Percentiles rank a stretch among this genome's conserved stretches.
These are phyloP conservation scores for Rotaria socialis DNA, from an alignment of 2,888 invertebrate genomes.

Conservation along the genomic window DNA sequence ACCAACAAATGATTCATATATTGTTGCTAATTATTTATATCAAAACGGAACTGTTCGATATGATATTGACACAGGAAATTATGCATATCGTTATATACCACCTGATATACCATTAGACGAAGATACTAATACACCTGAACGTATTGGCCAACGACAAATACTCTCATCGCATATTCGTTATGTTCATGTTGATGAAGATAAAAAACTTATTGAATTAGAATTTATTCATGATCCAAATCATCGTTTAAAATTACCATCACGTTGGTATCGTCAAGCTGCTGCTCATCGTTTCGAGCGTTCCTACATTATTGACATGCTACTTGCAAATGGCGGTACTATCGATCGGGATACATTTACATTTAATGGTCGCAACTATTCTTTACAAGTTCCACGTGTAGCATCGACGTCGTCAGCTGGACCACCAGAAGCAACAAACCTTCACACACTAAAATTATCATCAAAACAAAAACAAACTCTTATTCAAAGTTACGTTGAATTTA, in stretches of 20 bases:
- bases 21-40: background rate
- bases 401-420: background rate
- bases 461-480: slow-evolving; percentile 1
- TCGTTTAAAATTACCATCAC: background rate
- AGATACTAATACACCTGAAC: background rate
- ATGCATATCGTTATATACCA: slow-evolving; percentile 6
- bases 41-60: slow-evolving; percentile 19
- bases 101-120: background rate
- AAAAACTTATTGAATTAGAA: background rate
- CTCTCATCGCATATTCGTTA: slow-evolving; percentile 10
- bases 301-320: slow-evolving; percentile 27
- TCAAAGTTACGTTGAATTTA: background rate
- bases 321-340: slow-evolving; percentile 9
- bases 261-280: background rate
- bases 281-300: background rate
- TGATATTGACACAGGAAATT: slow-evolving; percentile 27
- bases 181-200: background rate
- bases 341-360: slow-evolving; percentile 3
- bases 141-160: slow-evolving; percentile 3
- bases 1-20: background rate
- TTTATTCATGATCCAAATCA: background rate
- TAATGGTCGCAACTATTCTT: background rate
- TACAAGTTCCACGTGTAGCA: background rate
- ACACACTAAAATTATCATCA: background rate
- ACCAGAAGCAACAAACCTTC: background rate